Base-by-base conservation (phyloP, 2,888 invertebrate species). In the Parnassius orleans region DNA sequence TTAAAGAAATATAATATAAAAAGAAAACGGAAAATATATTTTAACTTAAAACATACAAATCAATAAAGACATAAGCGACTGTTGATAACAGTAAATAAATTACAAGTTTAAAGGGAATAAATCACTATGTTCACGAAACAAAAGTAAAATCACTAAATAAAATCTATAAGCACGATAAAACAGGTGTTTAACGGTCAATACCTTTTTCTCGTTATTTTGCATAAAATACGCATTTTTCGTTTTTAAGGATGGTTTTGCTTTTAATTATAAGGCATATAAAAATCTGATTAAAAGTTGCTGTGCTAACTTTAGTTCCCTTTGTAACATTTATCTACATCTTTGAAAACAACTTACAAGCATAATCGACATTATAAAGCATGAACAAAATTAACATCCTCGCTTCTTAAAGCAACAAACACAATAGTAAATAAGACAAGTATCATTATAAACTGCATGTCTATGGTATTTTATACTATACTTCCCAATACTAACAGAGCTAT, bases 91-190 rank as follows among this genome's bases (percentile, higher is more conserved):
- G n/a, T 2, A 46, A 2, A 62, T 57, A 53, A 53, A 62, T 62
- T 14, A 61, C 48, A 33, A 62, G 43, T 47, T 33, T 14, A 15
- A 24, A 42, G 3, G n/a, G 9, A 58, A 58, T 62, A 62, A 42
- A 61, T 56, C 51, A 15, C 43, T 52, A 46, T 5, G 51, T 47
- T 48, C 43, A 43, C 11, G 2, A 51, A 44, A 51, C 47, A 57
- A 46, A 48, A 63, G 53, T 44, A 33, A 44, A 62, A 51, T 14
- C 58, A 43, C 59, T 59, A 63, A 63, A 63, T 59, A 59, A 59
- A 54, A 63, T 56, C 41, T 59, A 42, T 56, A 42, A 10, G 44
- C 9, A 24, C 50, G 55, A 59, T 63, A 59, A 60, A 43, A 52
- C n/a, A 52, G 57, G 41, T 51, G 41, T 59, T 19, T 51, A 55